A percentile compares a stretch with the other conserved stretches of the same genome.
Conservation (phyloP, 2,797 vertebrate species). For the Sparus aurata region DNA sequence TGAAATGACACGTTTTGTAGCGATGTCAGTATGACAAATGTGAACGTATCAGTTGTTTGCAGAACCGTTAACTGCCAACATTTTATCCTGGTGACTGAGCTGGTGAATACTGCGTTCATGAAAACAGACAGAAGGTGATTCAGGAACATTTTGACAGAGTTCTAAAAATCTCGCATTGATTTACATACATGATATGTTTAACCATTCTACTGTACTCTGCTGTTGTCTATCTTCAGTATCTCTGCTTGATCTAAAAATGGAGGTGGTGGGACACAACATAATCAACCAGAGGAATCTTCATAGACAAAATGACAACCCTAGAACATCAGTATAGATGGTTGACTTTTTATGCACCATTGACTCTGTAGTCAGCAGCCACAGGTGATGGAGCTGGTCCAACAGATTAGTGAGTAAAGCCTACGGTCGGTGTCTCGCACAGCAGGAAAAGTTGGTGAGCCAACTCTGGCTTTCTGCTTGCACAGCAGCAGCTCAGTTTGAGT, state of each 20-base stretch:
- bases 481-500: conserved; percentile 38
- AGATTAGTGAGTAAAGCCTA: conserved; percentile 3
- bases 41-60: too few relatives aligned
- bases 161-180: not conserved
- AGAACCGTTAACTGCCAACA: too few relatives aligned
- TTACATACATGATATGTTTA: not conserved
- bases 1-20: too few relatives aligned
- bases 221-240: too few relatives aligned
- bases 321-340: not conserved
- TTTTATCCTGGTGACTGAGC: too few relatives aligned
- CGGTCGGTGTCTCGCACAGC: conserved; percentile 12
- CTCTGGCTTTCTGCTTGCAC: conserved; percentile 36
- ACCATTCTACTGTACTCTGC: not conserved
- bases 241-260: not conserved
- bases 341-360: not conserved
- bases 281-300: not conserved
- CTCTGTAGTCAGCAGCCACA: not conserved
- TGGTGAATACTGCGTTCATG: too few relatives aligned
- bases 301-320: not conserved
- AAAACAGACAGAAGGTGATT: too few relatives aligned
- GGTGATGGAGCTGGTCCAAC: not conserved
- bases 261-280: not conserved
- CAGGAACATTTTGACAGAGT: not conserved
- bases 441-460: conserved; percentile 21
- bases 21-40: too few relatives aligned